phyloP scores from a whole-genome alignment of 2,888 invertebrate genomes.

The Eugnorisma glareosa region DNA sequence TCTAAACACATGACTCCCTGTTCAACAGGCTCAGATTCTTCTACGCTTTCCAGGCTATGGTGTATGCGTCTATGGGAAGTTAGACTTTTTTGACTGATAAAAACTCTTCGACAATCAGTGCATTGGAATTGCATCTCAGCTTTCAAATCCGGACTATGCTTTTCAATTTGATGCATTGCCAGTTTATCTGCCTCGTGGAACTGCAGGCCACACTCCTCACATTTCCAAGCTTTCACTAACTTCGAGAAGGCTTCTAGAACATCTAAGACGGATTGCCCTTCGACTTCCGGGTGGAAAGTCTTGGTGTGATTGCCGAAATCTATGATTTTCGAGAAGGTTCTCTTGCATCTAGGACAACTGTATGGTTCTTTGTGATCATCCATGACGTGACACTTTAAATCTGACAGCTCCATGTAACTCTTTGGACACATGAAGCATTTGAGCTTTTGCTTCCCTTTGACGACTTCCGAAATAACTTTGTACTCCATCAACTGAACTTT shows the following conservation, averaged over 20 bases:
- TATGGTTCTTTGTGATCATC: conserved; percentile 85
- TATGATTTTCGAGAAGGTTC: conserved; percentile 81
- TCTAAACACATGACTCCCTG: conserved; percentile 85
- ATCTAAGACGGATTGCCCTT: conserved; percentile 83
- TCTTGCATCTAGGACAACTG: conserved; percentile 81
- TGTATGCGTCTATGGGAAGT: conserved; percentile 85
- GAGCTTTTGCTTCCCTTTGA: conserved; percentile 83
- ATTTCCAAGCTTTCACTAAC: conserved; percentile 87
- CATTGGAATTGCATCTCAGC: conserved; percentile 83
- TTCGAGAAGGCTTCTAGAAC: conserved; percentile 86
- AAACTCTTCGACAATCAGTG: conserved; percentile 84
- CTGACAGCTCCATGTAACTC: conserved; percentile 79
- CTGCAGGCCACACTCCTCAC: conserved; percentile 85
- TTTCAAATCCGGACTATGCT: conserved; percentile 82
- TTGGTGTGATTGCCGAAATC: conserved; percentile 86
- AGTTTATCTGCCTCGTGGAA: conserved; percentile 86
- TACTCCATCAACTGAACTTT: conserved; percentile 87
- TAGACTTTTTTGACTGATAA: conserved; percentile 83
- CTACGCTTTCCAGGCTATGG: conserved; percentile 77
- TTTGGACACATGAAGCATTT: conserved; percentile 85
- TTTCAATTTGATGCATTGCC: conserved; percentile 84
- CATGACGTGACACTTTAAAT: conserved; percentile 85
- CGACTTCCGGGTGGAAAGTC: conserved; percentile 82
- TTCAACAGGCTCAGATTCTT: conserved; percentile 76
- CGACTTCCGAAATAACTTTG: conserved; percentile 86